These are phyloP conservation scores for Craseonycteris thonglongyai DNA, from an alignment of 2,113 vertebrate genomes.

Conservation along the genomic window DNA sequence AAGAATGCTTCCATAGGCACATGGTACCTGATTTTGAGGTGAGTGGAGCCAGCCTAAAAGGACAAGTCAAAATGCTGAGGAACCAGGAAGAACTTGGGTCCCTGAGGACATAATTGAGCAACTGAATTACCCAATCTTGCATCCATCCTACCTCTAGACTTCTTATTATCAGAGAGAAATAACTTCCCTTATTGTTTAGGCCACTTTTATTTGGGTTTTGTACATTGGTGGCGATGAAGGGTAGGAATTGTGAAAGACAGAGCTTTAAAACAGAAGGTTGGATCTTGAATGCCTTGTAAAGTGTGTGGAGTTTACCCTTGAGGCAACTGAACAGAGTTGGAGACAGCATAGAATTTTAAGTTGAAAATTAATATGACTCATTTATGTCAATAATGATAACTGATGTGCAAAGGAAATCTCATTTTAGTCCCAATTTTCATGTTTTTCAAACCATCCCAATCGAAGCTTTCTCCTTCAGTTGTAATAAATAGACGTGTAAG, in stretches of 20 bases:
- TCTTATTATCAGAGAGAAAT: neutral
- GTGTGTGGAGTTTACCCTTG: neutral
- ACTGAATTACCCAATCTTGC: neutral
- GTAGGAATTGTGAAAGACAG: neutral
- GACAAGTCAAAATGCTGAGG: neutral
- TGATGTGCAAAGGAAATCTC: neutral
- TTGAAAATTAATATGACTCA: neutral
- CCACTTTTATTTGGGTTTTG: slow-evolving; percentile 37
- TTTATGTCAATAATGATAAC: neutral
- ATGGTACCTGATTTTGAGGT: neutral
- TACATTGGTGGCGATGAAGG: neutral
- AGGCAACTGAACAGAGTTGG: neutral
- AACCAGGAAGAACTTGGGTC: neutral
- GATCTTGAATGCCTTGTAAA: neutral
- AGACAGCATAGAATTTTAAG: neutral
- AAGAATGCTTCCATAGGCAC: neutral
- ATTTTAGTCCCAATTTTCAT: neutral
- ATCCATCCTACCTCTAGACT: neutral
- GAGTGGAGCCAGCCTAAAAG: neutral
- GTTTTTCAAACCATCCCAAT: neutral
- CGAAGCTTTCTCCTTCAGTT: neutral
- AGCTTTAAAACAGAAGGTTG: neutral
- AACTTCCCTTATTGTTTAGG: neutral
- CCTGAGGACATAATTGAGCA: neutral
- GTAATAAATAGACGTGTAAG: neutral